These are phyloP conservation scores for Synergus itoensis DNA, from an alignment of 2,888 invertebrate genomes.

Conservation along the genomic window DNA sequence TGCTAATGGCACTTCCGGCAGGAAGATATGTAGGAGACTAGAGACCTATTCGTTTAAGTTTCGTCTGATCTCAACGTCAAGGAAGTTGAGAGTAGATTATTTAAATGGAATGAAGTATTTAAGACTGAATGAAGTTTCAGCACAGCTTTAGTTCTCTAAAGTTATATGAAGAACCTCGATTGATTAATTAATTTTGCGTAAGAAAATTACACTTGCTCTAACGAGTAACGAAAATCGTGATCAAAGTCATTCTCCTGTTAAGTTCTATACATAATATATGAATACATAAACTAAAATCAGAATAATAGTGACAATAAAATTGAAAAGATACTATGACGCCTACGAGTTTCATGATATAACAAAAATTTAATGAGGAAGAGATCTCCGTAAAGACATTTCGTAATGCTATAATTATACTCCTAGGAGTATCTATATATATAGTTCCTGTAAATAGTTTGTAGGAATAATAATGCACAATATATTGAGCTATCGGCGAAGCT, in stretches of 20 bases:
- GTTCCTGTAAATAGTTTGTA: no score
- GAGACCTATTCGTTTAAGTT: constrained; percentile 53
- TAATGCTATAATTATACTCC: no score
- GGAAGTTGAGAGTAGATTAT: constrained; percentile 59
- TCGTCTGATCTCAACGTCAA: constrained; percentile 44
- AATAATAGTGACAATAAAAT: not conserved
- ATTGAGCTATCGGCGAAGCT: no score
- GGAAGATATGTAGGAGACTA: not conserved
- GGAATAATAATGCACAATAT: no score
- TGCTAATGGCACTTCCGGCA: not conserved
- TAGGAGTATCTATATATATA: no score
- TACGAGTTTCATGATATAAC: no score
- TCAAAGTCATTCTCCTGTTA: not conserved
- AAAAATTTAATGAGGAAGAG: no score
- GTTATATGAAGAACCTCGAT: not conserved
- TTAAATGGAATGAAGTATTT: constrained; percentile 62
- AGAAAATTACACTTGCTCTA: not conserved
- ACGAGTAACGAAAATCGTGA: not conserved
- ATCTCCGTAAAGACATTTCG: no score
- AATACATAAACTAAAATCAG: not conserved
- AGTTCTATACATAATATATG: no score
- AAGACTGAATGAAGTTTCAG: constrained; percentile 55
- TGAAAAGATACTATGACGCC: no score
- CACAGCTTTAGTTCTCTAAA: constrained; percentile 31
- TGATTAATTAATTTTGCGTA: not conserved